phyloP scores from a whole-genome alignment of 2,113 vertebrate species.

The Sceloporus undulatus region DNA sequence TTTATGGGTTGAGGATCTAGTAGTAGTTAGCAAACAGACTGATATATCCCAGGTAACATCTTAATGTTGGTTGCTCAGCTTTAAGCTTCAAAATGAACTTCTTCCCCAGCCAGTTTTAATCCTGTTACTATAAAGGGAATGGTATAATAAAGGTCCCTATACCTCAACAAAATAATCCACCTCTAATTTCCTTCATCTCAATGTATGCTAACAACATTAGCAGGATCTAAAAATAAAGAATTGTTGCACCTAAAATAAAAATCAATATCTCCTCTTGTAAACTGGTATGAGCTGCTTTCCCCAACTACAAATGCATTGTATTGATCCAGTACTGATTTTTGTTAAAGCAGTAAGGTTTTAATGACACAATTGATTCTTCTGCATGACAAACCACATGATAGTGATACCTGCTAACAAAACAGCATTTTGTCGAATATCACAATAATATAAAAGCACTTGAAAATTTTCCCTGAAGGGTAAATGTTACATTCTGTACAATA shows the following conservation, averaged over 20 bases:
- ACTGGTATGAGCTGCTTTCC: constrained; percentile 12
- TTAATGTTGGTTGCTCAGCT: neutral
- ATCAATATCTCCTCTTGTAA: neutral
- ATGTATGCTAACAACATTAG: constrained; percentile 12
- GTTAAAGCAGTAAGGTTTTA: constrained; percentile 24
- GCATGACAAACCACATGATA: constrained; percentile 21
- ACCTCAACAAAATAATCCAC: neutral
- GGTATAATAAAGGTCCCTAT: neutral
- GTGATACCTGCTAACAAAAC: constrained; percentile 42
- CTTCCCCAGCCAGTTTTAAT: accelerated
- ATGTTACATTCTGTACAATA: constrained; percentile 36
- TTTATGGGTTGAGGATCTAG: neutral
- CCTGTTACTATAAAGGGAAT: constrained; percentile 7
- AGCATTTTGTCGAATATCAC: constrained; percentile 44
- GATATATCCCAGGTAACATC: neutral
- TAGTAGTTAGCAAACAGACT: neutral
- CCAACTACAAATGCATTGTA: constrained; percentile 44
- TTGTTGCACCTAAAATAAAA: constrained; percentile 12
- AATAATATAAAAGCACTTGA: constrained; percentile 26
- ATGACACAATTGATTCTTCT: constrained; percentile 26
- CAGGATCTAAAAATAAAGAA: constrained; percentile 37
- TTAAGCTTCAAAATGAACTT: neutral
- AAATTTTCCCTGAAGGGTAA: constrained; percentile 28
- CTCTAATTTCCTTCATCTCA: neutral
- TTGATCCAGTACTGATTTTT: neutral